phyloP scores from a whole-genome alignment of 1,140 invertebrate species.

The Araneus ventricosus region DNA sequence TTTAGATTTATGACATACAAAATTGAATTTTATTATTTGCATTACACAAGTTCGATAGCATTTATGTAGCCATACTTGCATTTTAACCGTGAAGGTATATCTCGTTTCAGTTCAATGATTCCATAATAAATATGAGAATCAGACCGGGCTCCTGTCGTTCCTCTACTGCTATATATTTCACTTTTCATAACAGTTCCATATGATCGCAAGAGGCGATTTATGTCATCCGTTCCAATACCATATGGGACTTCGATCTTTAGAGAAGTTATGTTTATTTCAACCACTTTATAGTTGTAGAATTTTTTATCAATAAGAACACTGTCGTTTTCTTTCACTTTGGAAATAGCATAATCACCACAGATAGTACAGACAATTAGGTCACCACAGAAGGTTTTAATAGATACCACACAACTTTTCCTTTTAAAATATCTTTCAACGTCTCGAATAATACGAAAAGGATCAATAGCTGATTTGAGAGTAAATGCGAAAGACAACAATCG shows the following conservation, averaged over 20 bases:
- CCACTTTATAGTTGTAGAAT: background rate
- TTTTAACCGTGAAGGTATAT: background rate
- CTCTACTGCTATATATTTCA: background rate
- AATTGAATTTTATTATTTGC: no score
- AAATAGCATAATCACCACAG: background rate
- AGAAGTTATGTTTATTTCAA: constrained; percentile 7
- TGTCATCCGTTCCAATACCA: background rate
- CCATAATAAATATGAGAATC: background rate
- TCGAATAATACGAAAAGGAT: background rate
- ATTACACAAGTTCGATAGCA: background rate
- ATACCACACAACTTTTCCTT: background rate
- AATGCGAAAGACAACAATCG: background rate
- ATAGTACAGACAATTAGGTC: background rate
- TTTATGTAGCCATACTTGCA: background rate
- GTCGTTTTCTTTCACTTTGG: background rate
- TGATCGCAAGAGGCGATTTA: background rate
- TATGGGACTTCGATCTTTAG: background rate
- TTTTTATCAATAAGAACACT: background rate
- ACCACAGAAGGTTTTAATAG: background rate
- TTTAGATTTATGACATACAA: no score
- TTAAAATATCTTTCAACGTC: background rate
- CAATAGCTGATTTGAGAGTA: background rate
- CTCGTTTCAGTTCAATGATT: background rate
- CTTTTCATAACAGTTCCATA: background rate
- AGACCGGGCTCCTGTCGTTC: no score